A percentile compares a stretch with the other conserved stretches of the same genome.
Evolutionary conservation across 1,140 invertebrate genomes (phyloP).

Genomic region (Tachypleus tridentatus): DNA sequence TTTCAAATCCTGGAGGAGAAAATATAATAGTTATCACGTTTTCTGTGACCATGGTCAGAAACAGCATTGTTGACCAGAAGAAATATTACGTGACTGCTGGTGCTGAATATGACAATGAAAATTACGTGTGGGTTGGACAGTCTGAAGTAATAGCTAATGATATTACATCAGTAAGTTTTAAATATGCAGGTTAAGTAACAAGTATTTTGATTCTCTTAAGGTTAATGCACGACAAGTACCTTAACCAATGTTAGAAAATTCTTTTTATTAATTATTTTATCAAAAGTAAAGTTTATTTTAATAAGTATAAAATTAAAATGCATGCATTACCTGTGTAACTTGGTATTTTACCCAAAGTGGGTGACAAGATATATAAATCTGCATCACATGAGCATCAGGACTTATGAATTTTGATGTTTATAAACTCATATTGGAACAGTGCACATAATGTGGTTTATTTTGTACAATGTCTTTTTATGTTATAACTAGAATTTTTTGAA

Average conservation of each 20-base stretch:
- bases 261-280: constrained; percentile 2
- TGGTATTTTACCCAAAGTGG: no score
- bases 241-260: not conserved
- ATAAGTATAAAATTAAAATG: no score
- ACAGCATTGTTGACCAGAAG: constrained; percentile 18
- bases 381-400: no score
- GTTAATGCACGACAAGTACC: not conserved
- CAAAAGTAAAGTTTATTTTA: no score
- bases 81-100: constrained; percentile 37
- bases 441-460: no score
- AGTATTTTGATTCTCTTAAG: constrained; percentile 1
- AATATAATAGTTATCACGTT: constrained; percentile 28
- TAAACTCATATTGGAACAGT: no score
- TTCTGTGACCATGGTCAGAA: constrained; percentile 32
- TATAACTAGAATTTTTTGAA: no score
- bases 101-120: constrained; percentile 35
- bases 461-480: no score
- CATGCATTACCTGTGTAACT: no score
- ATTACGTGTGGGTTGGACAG: constrained; percentile 38
- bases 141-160: constrained; percentile 24
- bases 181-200: no score
- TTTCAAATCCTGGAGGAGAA: constrained; percentile 26
- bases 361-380: no score
- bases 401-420: no score
- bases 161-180: not conserved